These are phyloP conservation scores for Hypotaenidia okinawae DNA, from an alignment of 2,797 vertebrate species.

Conservation along the genomic window DNA sequence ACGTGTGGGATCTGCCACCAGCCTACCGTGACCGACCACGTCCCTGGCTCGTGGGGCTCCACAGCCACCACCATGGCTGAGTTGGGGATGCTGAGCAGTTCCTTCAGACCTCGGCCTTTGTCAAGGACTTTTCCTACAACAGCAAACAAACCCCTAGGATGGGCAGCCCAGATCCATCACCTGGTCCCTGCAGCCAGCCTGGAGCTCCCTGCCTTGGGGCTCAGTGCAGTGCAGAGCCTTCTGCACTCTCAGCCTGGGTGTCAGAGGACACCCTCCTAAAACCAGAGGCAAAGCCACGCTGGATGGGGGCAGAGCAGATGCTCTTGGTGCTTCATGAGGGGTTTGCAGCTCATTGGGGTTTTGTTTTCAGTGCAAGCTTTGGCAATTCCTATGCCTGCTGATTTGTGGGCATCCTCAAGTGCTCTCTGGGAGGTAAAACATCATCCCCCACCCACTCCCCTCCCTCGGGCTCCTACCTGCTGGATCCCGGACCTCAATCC, in stretches of 20 bases:
- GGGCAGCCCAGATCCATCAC: rapidly evolving
- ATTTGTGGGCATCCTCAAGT: too few relatives aligned
- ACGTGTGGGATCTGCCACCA: background rate
- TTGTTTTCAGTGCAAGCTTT: background rate
- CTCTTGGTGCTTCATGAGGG: background rate
- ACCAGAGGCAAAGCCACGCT: background rate
- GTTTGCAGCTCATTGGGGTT: background rate
- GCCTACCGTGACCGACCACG: constrained; percentile 90
- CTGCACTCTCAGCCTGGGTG: background rate
- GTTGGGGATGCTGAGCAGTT: constrained; percentile 93
- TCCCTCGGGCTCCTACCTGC: constrained; percentile 76
- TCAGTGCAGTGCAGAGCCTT: background rate
- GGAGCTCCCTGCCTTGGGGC: rapidly evolving
- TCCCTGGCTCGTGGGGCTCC: constrained; percentile 87
- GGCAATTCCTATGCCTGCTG: background rate
- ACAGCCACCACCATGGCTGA: constrained; percentile 89
- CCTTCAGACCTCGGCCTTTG: constrained; percentile 84
- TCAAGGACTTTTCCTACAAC: constrained; percentile 83
- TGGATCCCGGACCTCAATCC: constrained; percentile 87
- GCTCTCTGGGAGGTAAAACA: background rate
- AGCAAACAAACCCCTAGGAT: background rate
- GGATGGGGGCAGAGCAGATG: background rate
- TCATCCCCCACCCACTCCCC: rapidly evolving
- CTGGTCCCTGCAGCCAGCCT: background rate
- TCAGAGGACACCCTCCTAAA: background rate